Evolutionary conservation across 2,113 vertebrate genomes (phyloP).

Genomic region (Coryphaenoides rupestris): DNA sequence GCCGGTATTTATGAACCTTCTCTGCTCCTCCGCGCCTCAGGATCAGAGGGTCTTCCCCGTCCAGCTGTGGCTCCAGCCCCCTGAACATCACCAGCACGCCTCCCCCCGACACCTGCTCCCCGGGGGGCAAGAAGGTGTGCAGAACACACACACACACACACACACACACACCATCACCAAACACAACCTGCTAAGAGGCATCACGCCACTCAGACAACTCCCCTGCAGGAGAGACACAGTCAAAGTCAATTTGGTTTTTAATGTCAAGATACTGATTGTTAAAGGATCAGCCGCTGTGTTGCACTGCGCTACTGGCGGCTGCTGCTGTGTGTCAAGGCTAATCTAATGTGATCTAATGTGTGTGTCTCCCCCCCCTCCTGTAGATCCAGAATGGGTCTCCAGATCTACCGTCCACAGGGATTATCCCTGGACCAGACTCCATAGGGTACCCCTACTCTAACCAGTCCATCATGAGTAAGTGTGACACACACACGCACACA

Average conservation of each 20-base stretch:
- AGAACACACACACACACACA: neutral
- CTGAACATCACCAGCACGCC: constrained; percentile 96
- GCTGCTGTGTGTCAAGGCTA: too few relatives aligned
- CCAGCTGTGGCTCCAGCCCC: constrained; percentile 95
- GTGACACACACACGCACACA: neutral
- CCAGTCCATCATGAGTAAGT: constrained; percentile 94
- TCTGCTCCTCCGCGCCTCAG: constrained; percentile 55
- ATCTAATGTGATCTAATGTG: neutral
- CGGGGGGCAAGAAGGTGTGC: constrained; percentile 91
- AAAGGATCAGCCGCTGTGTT: too few relatives aligned
- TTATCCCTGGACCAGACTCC: constrained; percentile 89
- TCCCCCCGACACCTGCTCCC: constrained; percentile 90
- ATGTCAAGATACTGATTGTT: too few relatives aligned
- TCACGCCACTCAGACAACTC: too few relatives aligned
- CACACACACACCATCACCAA: neutral
- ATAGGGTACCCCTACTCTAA: constrained; percentile 93
- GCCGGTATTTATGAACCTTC: too few relatives aligned
- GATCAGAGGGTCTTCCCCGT: constrained; percentile 95
- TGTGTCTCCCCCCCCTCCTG: neutral
- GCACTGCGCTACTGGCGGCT: too few relatives aligned
- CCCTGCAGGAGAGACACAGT: too few relatives aligned
- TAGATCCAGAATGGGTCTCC: constrained; percentile 93
- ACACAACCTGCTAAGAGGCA: neutral
- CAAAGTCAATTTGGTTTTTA: too few relatives aligned
- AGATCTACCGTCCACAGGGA: constrained; percentile 84